phyloP scores from a whole-genome alignment of 1,140 invertebrate genomes.

The Saccostrea echinata region DNA sequence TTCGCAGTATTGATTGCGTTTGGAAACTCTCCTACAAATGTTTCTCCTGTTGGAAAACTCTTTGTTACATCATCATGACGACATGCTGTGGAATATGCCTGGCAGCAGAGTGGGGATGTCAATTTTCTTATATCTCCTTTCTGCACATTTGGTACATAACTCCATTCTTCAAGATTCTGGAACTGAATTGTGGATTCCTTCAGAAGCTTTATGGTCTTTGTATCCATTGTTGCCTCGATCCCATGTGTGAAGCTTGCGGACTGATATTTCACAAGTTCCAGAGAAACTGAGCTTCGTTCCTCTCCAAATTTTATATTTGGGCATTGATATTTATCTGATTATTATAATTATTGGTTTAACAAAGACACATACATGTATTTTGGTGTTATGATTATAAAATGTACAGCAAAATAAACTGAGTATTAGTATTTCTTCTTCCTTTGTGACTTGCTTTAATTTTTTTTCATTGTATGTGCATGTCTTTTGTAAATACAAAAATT shows the following conservation, averaged over 20 bases:
- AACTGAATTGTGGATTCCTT: conserved; percentile 84
- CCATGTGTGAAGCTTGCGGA: conserved; percentile 48
- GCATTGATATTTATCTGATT: too few relatives aligned
- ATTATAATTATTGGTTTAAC: too few relatives aligned
- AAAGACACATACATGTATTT: too few relatives aligned
- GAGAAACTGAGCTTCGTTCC: background rate
- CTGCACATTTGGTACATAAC: conserved; percentile 79
- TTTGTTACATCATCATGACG: conserved; percentile 86
- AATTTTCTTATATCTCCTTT: conserved; percentile 88
- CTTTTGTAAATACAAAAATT: too few relatives aligned
- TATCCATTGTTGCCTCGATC: conserved; percentile 81
- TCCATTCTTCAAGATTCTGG: conserved; percentile 71
- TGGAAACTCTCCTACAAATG: conserved; percentile 87
- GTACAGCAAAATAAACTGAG: too few relatives aligned
- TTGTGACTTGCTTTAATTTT: too few relatives aligned
- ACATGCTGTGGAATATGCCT: conserved; percentile 86
- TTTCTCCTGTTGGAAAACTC: conserved; percentile 85
- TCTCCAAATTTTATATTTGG: background rate
- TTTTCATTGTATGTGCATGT: too few relatives aligned
- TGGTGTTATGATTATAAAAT: too few relatives aligned
- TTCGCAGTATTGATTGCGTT: conserved; percentile 87
- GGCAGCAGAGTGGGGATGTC: conserved; percentile 85
- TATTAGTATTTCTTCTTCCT: too few relatives aligned
- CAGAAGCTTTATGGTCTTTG: conserved; percentile 83
- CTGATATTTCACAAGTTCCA: conserved; percentile 45